These are phyloP conservation scores for Syncerus caffer DNA, from an alignment of 2,797 vertebrate genomes.

Conservation along the genomic window DNA sequence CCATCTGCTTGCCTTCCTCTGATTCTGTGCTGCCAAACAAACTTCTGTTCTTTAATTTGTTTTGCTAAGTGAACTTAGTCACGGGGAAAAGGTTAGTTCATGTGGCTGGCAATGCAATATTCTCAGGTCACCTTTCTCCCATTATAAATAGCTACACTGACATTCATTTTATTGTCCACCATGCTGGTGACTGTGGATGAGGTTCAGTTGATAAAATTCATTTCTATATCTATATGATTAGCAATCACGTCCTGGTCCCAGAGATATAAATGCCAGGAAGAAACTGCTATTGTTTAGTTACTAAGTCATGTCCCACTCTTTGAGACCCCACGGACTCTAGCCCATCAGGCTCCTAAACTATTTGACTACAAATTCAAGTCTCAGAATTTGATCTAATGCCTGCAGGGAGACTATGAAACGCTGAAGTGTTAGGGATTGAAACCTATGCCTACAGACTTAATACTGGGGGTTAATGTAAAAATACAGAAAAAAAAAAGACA, in stretches of 20 bases:
- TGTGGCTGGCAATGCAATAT: not conserved
- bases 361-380: not conserved
- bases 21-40: constrained; percentile 43
- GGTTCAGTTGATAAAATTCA: not conserved
- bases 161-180: not conserved
- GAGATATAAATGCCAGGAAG: not conserved
- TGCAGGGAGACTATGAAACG: not conserved
- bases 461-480: not conserved
- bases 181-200: not conserved
- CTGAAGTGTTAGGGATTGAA: not conserved
- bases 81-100: constrained; percentile 26
- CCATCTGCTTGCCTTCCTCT: constrained; percentile 61
- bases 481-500: constrained; percentile 34
- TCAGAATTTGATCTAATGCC: not conserved
- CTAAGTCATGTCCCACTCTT: not conserved
- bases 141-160: not conserved
- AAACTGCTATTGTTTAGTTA: not conserved
- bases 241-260: not conserved
- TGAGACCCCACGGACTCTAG: not conserved
- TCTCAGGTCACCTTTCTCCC: not conserved
- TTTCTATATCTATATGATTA: not conserved
- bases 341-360: not conserved
- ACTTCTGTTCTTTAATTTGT: constrained; percentile 62
- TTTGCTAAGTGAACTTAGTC: constrained; percentile 52
- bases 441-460: not conserved